A percentile compares a stretch with the other conserved stretches of the same genome.
phyloP scores from a whole-genome alignment of 2,888 invertebrate genomes.

The Melieria crassipennis region DNA sequence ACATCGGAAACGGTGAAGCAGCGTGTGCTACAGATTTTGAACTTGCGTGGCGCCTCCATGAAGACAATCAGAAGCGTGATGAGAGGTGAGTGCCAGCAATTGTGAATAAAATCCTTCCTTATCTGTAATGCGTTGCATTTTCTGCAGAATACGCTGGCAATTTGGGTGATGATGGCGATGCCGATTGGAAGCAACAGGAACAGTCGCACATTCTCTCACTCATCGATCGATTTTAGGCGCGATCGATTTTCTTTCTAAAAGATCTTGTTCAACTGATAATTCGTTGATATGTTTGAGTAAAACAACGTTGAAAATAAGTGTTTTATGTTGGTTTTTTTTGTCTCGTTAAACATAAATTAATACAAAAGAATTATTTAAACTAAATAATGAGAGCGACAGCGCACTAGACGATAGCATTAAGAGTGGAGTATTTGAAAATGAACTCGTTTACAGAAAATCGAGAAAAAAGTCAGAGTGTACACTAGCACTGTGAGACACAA shows the following conservation, averaged over 20 bases:
- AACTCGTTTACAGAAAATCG: constrained; percentile 18
- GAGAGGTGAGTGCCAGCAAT: constrained; percentile 73
- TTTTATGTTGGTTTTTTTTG: constrained; percentile 48
- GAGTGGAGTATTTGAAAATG: constrained; percentile 22
- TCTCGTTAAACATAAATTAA: constrained; percentile 61
- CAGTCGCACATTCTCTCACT: constrained; percentile 91
- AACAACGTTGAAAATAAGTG: not conserved
- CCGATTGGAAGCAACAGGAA: constrained; percentile 82
- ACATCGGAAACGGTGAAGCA: constrained; percentile 80
- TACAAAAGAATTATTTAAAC: constrained; percentile 60
- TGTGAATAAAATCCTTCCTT: not conserved
- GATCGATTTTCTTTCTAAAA: not conserved
- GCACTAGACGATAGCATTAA: constrained; percentile 19
- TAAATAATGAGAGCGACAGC: constrained; percentile 52
- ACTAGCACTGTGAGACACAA: constrained; percentile 8
- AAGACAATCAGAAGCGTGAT: constrained; percentile 93
- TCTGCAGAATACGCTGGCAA: constrained; percentile 91
- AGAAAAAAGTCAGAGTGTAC: not conserved
- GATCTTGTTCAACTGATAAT: too few species aligned
- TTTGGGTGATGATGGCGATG: constrained; percentile 87
- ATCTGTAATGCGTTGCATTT: constrained; percentile 4
- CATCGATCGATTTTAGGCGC: constrained; percentile 87
- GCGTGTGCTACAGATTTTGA: constrained; percentile 87
- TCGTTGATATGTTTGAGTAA: too few species aligned
- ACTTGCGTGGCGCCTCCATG: constrained; percentile 88